Evolutionary conservation across 2,113 vertebrate species (phyloP), one percentile per base, ranked within the genome.

Genomic region (Misgurnus mizolepis): DNA sequence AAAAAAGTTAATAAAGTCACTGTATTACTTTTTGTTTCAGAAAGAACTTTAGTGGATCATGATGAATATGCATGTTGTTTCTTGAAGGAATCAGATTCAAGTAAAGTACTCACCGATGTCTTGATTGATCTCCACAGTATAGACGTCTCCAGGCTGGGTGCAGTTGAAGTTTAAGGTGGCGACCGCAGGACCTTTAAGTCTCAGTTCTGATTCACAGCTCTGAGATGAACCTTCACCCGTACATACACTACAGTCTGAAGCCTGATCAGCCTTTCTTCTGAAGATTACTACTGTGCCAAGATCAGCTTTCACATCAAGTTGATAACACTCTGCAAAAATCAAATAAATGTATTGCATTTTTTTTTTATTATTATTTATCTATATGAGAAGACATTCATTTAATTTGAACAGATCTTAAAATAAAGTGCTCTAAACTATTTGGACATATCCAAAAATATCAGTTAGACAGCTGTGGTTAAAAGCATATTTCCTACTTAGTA

Each of bases 281-380:
- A 94, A 18, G 18, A 56, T 61, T 62, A 92, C 40, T 5, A 43
- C 82, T 0, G 88, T 89, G 71, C 69, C 9, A n/a, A 81, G 55
- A 53, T 86, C 87, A 27, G 90, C 78, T 4, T 47, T 88, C 47
- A 93, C 27, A 0, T 40, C 78, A 43, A 89, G 70, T 34, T 27
- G 70, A 39, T 67, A 27, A 41, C 85, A 98, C 83, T 95, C 96
- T 98, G 91, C 81, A 89, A 49, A 5, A 5, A 55, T 76, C 22
- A 62, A 68, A 8, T 5, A 4, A 11, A 49, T 11, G 10, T 9
- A 68, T 22, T 22, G 22, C 22, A 22, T 22, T 22, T 22, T 22
- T 22, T 22, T 22, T 22, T 22, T 22, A 22, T 22, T 22, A 22
- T 22, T 22, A 22, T 34, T 34, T 34, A 34, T 34, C 27, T 34